Evolutionary conservation across 35 echinoderm and acorn worm species (phyloP).

Genomic region (Heliocidaris tuberculata): DNA sequence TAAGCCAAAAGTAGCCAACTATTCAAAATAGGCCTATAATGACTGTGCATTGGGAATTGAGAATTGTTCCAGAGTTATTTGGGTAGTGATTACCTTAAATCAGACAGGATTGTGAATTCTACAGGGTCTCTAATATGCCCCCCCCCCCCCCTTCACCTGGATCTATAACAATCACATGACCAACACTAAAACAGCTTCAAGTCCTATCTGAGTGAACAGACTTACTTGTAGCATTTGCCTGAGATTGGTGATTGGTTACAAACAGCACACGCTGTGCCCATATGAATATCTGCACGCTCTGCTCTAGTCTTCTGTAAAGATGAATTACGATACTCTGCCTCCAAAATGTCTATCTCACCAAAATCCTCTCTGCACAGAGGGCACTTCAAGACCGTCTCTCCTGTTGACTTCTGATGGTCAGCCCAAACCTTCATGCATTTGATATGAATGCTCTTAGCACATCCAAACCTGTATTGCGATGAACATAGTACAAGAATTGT

Average conservation of each 20-base stretch:
- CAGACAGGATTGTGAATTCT: too few relatives aligned
- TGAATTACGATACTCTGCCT: slow-evolving; percentile 84
- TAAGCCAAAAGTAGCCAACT: too few relatives aligned
- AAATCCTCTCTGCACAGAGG: slow-evolving; percentile 93
- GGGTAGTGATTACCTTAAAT: too few relatives aligned
- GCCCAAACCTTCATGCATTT: slow-evolving; percentile 99
- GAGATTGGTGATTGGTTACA: slow-evolving; percentile 85
- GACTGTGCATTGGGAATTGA: too few relatives aligned
- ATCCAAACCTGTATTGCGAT: slow-evolving; percentile 66
- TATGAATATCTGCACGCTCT: slow-evolving; percentile 76
- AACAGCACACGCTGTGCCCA: slow-evolving; percentile 64
- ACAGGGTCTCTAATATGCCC: too few relatives aligned
- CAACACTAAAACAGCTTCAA: too few relatives aligned
- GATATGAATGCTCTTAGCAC: slow-evolving; percentile 95
- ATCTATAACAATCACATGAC: too few relatives aligned
- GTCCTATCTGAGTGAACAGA: background rate
- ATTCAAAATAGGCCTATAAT: too few relatives aligned
- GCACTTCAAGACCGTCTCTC: slow-evolving; percentile 77
- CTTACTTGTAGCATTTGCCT: slow-evolving; percentile 92
- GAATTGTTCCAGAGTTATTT: too few relatives aligned
- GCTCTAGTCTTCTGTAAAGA: slow-evolving; percentile 78
- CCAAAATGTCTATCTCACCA: slow-evolving; percentile 75
- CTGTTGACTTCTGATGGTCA: slow-evolving; percentile 90
- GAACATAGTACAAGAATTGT: background rate
- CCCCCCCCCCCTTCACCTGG: too few relatives aligned